Conservation (phyloP, 1,140 invertebrate genomes). For the Drosophila yakuba region DNA sequence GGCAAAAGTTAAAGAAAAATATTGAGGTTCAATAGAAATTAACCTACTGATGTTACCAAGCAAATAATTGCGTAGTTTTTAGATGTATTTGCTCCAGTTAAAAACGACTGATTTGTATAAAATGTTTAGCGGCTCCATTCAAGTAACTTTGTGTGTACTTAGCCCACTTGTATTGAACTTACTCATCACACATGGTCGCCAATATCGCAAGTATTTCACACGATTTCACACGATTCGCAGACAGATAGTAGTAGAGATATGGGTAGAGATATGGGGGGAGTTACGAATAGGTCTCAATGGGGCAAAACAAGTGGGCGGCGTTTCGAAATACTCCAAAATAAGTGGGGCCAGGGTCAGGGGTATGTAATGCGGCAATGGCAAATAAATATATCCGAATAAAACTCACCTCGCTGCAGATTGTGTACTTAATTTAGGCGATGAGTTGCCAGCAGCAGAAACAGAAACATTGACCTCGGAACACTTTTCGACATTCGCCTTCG, state of each 20-base stretch:
- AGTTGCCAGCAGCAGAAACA: constrained; percentile 32
- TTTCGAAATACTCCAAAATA: constrained; percentile 33
- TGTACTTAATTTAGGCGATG: constrained; percentile 34
- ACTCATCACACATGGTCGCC: constrained; percentile 32
- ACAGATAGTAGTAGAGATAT: background rate
- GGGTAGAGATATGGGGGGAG: background rate
- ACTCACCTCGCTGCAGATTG: constrained; percentile 36
- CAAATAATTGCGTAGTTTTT: background rate
- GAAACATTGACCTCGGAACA: constrained; percentile 65
- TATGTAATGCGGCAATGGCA: constrained; percentile 31
- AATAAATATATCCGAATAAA: constrained; percentile 31
- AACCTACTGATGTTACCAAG: background rate
- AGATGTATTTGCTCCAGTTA: constrained; percentile 13
- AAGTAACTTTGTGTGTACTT: background rate
- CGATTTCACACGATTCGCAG: constrained; percentile 1
- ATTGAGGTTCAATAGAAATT: background rate
- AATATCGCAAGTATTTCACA: constrained; percentile 31
- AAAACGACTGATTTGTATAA: background rate
- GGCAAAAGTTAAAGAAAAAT: background rate
- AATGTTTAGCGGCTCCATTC: constrained; percentile 6
- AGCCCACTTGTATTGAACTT: constrained; percentile 26
- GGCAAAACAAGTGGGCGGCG: constrained; percentile 27
- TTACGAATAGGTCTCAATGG: constrained; percentile 27
- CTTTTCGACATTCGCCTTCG: constrained; percentile 49
- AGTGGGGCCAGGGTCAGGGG: constrained; percentile 44